These are phyloP conservation scores for Drosophila ohnishii DNA, from an alignment of 1,140 invertebrate genomes.

Conservation along the genomic window DNA sequence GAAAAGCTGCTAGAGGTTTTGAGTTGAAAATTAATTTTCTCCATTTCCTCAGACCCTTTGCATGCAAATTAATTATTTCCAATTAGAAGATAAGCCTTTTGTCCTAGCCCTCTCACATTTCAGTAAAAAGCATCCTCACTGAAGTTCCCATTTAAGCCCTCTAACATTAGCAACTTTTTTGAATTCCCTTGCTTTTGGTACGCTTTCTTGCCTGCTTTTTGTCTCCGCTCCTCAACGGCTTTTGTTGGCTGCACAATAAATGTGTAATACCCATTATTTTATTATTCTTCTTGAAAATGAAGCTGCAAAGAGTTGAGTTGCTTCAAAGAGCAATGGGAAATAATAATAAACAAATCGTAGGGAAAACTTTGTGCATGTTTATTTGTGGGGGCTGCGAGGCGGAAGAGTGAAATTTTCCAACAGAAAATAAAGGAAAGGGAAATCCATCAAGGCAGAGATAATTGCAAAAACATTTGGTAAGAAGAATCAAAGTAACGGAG, in stretches of 20 bases:
- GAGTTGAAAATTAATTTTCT: neutral
- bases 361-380: conserved; percentile 55
- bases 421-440: conserved; percentile 11
- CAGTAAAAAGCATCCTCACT: conserved; percentile 5
- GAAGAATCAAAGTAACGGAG: conserved; percentile 6
- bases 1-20: neutral
- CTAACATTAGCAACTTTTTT: conserved; percentile 22
- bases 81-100: conserved; percentile 38
- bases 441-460: conserved; percentile 48
- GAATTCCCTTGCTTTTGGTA: conserved; percentile 20
- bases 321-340: conserved; percentile 66
- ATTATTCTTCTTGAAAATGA: conserved; percentile 47
- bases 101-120: neutral
- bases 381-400: conserved; percentile 29
- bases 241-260: conserved; percentile 44
- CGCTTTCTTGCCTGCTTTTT: conserved; percentile 18
- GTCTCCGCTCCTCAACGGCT: neutral
- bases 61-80: conserved; percentile 29
- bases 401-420: conserved; percentile 16
- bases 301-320: conserved; percentile 30
- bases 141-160: conserved; percentile 19
- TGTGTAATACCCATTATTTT: conserved; percentile 42
- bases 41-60: neutral
- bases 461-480: conserved; percentile 50
- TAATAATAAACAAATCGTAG: conserved; percentile 76